Percentiles rank a stretch among this genome's conserved stretches.
These are phyloP conservation scores for Trichogramma evanescens DNA, from an alignment of 2,888 invertebrate species.

Conservation along the genomic window DNA sequence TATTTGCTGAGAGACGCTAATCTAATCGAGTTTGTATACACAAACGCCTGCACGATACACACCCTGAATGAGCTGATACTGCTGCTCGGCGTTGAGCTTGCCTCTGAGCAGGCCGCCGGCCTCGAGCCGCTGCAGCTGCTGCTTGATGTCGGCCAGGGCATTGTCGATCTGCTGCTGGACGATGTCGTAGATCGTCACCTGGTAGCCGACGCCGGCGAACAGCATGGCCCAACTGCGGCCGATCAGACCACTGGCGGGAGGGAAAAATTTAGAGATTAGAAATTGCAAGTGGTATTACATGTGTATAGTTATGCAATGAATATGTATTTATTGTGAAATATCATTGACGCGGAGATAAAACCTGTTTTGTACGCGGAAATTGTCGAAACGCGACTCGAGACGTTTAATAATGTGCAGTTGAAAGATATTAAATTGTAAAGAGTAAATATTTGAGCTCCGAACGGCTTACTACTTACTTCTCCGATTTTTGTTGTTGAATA, in stretches of 20 bases:
- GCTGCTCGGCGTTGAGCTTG: constrained; percentile 64
- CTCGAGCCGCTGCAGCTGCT: constrained; percentile 67
- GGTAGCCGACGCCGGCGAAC: constrained; percentile 86
- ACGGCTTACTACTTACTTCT: too few species aligned
- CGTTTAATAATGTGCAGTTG: too few species aligned
- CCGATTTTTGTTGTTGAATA: too few species aligned
- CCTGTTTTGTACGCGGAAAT: too few species aligned
- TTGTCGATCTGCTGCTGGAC: constrained; percentile 65
- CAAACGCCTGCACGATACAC: neutral
- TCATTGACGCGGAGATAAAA: too few species aligned
- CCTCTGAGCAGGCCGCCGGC: constrained; percentile 70
- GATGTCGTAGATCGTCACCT: constrained; percentile 81
- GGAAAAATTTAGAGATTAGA: neutral
- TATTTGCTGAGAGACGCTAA: too few species aligned
- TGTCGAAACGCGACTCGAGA: too few species aligned
- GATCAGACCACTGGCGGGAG: constrained; percentile 75
- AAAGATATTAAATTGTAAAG: too few species aligned
- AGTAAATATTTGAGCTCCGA: too few species aligned
- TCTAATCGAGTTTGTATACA: neutral
- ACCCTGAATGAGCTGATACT: constrained; percentile 60
- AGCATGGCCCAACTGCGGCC: constrained; percentile 97
- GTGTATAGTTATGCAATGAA: neutral
- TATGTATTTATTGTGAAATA: neutral
- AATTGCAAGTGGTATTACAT: constrained; percentile 13
- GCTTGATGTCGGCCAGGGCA: constrained; percentile 67